phyloP scores from a whole-genome alignment of 1,140 invertebrate species.

The Cyclargus thomasi region DNA sequence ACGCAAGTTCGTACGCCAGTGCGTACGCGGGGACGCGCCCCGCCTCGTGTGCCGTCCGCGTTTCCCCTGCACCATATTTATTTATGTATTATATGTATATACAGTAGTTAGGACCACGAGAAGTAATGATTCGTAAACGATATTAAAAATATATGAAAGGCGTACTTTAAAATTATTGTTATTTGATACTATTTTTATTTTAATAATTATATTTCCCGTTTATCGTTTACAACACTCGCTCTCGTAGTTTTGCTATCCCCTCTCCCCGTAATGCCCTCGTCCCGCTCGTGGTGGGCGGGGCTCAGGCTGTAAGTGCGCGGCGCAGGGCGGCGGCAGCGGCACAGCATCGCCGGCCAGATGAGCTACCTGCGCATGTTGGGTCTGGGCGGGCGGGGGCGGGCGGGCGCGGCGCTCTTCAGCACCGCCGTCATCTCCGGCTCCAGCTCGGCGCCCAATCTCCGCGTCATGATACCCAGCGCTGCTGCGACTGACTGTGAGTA shows the following conservation, averaged over 20 bases:
- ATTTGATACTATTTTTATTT: neutral
- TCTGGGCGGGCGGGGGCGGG: slow-evolving; percentile 80
- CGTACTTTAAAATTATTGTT: too few relatives aligned
- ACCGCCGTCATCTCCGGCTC: slow-evolving; percentile 96
- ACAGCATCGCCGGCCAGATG: slow-evolving; percentile 95
- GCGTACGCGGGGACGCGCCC: neutral
- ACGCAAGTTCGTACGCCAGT: neutral
- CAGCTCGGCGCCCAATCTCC: slow-evolving; percentile 91
- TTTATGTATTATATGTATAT: slow-evolving; percentile 12
- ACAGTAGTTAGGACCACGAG: neutral
- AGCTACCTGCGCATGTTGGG: slow-evolving; percentile 92
- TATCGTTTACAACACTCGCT: neutral
- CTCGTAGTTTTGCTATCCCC: slow-evolving; percentile 9
- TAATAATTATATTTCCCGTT: neutral
- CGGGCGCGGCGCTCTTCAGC: slow-evolving; percentile 88
- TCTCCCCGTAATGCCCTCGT: slow-evolving; percentile 21
- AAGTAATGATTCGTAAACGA: neutral
- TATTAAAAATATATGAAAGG: too few relatives aligned
- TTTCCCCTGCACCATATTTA: slow-evolving; percentile 17
- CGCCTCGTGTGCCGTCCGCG: neutral
- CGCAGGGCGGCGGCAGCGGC: slow-evolving; percentile 87
- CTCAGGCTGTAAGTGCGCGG: slow-evolving; percentile 70
- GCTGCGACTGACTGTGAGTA: slow-evolving; percentile 81
- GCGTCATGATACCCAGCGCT: slow-evolving; percentile 86
- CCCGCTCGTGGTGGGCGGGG: slow-evolving; percentile 31